Conservation (phyloP, 2,888 invertebrate genomes). For the Proisotoma minuta region DNA sequence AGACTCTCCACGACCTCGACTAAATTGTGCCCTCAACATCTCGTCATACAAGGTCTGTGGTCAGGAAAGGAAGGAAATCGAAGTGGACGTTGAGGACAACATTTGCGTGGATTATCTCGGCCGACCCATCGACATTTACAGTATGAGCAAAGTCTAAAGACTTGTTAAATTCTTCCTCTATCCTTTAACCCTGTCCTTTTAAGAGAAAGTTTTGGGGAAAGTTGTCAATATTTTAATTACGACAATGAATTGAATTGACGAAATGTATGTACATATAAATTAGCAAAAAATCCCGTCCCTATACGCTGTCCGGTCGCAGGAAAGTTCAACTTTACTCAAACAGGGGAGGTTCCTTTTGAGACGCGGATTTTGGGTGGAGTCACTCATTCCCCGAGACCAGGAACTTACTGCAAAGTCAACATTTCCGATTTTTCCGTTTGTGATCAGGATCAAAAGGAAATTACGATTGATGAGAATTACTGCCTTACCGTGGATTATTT, state of each 20-base stretch:
- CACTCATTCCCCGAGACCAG: constrained; percentile 86
- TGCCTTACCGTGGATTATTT: constrained; percentile 94
- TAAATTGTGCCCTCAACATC: constrained; percentile 54
- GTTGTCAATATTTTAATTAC: too few relatives aligned
- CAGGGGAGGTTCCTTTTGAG: constrained; percentile 82
- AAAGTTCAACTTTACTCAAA: constrained; percentile 89
- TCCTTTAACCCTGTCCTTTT: too few relatives aligned
- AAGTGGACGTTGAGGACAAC: constrained; percentile 57
- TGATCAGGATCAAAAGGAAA: constrained; percentile 88
- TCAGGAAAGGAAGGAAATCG: constrained; percentile 53
- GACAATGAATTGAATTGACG: too few relatives aligned
- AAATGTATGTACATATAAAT: too few relatives aligned
- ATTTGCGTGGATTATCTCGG: constrained; percentile 57
- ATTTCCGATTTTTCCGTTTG: constrained; percentile 95
- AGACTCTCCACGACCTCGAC: constrained; percentile 54
- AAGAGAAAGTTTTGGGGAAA: too few relatives aligned
- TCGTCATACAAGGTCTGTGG: constrained; percentile 56
- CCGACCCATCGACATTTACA: constrained; percentile 55
- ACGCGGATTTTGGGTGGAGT: constrained; percentile 94
- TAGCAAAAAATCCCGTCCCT: constrained; percentile 80
- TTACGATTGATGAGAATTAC: constrained; percentile 90
- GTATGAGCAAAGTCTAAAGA: too few relatives aligned
- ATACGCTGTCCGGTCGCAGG: constrained; percentile 94
- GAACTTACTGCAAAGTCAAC: constrained; percentile 84
- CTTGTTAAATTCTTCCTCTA: too few relatives aligned